Evolutionary conservation across 2,113 vertebrate genomes (phyloP).

Genomic region (Eira barbara): DNA sequence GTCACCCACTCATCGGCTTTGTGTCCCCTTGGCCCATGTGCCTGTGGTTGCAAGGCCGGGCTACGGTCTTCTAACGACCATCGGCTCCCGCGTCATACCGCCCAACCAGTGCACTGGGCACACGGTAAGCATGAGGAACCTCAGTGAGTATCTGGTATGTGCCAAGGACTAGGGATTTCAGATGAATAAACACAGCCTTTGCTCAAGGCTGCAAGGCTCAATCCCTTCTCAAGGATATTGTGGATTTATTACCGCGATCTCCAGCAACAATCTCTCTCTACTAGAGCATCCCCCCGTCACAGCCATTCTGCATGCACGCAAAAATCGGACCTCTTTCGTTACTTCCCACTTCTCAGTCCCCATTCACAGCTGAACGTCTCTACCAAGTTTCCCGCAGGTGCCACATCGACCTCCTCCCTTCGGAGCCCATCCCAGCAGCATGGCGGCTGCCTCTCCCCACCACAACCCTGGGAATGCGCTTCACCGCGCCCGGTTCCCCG

Average conservation of each 20-base stretch:
- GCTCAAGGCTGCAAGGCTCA: neutral
- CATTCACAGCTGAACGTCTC: neutral
- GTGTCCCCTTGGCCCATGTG: neutral
- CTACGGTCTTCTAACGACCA: neutral
- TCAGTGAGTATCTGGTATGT: neutral
- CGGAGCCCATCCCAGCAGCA: neutral
- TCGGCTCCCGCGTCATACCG: neutral
- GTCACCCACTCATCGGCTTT: neutral
- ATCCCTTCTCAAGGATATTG: neutral
- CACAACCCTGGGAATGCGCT: neutral
- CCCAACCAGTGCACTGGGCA: too few species aligned
- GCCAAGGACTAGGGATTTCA: neutral
- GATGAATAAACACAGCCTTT: neutral
- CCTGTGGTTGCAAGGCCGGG: too few species aligned
- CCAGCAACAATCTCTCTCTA: neutral
- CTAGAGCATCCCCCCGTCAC: too few species aligned
- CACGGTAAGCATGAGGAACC: neutral
- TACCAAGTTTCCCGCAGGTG: neutral
- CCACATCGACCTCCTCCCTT: neutral
- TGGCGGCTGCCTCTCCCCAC: neutral
- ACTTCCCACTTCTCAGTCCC: neutral
- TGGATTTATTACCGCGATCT: neutral
- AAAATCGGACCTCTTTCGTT: neutral
- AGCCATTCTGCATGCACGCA: neutral
- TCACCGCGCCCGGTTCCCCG: fast-evolving